phyloP scores from a whole-genome alignment of 2,888 invertebrate species.

The Syrista parreyssii region DNA sequence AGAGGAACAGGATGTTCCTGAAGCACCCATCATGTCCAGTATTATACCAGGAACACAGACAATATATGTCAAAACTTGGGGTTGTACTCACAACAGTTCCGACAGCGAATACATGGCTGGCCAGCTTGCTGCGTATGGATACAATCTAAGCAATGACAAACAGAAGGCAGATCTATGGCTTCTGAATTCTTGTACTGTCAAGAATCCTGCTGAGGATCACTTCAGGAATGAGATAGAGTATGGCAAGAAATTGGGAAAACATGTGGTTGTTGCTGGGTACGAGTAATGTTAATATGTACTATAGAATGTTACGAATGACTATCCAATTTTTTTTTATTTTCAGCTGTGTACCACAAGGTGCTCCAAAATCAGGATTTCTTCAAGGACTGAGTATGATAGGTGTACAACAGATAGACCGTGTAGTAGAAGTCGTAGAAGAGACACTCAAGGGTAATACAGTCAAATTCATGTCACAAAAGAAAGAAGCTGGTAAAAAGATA shows the following conservation, averaged over 20 bases:
- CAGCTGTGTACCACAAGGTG: constrained; percentile 93
- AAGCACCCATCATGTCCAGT: constrained; percentile 50
- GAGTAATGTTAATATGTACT: neutral
- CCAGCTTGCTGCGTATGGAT: constrained; percentile 88
- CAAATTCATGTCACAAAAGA: constrained; percentile 83
- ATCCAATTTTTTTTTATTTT: neutral
- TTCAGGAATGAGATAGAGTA: constrained; percentile 89
- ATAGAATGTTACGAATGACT: neutral
- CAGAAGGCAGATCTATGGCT: constrained; percentile 91
- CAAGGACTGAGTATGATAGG: constrained; percentile 93
- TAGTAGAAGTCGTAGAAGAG: constrained; percentile 98
- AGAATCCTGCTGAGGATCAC: constrained; percentile 96
- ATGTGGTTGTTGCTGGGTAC: constrained; percentile 91
- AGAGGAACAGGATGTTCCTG: constrained; percentile 31
- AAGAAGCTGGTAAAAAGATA: constrained; percentile 78
- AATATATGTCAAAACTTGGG: constrained; percentile 88
- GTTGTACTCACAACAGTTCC: constrained; percentile 97
- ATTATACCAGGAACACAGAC: constrained; percentile 75
- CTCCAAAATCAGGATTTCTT: constrained; percentile 77
- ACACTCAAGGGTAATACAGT: constrained; percentile 90
- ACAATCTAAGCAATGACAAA: constrained; percentile 84
- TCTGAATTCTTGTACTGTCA: constrained; percentile 97
- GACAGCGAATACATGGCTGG: constrained; percentile 99
- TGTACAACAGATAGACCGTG: constrained; percentile 97
- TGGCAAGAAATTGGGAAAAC: constrained; percentile 79